These are phyloP conservation scores for Vimba vimba DNA, from an alignment of 2,113 vertebrate species.

Conservation along the genomic window DNA sequence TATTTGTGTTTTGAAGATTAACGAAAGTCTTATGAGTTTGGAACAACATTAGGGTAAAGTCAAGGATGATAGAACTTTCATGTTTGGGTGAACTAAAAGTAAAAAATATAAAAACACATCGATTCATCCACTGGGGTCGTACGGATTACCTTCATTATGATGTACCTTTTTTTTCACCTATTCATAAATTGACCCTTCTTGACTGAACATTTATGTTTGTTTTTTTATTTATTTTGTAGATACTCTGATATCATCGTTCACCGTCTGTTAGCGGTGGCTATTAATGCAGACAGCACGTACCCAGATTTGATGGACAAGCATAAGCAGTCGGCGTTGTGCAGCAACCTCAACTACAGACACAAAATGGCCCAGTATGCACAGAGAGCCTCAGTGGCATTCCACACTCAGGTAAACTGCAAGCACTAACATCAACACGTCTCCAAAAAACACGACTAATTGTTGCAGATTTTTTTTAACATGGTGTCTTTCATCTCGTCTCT, in stretches of 20 bases:
- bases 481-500: slow-evolving; percentile 46
- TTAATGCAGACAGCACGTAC: slow-evolving; percentile 90
- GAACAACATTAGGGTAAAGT: too few relatives aligned
- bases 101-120: not conserved
- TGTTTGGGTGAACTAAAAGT: not conserved
- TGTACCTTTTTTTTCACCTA: not conserved
- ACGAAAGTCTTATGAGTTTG: too few relatives aligned
- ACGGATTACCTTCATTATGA: not conserved
- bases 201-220: not conserved
- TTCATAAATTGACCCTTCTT: not conserved
- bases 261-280: slow-evolving; percentile 89
- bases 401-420: slow-evolving; percentile 85
- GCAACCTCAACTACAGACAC: slow-evolving; percentile 96
- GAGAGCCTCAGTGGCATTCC: slow-evolving; percentile 93
- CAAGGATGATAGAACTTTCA: too few relatives aligned
- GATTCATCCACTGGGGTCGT: not conserved
- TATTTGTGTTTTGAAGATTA: too few relatives aligned
- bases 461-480: not conserved
- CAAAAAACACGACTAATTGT: not conserved
- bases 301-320: slow-evolving; percentile 94
- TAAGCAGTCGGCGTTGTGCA: slow-evolving; percentile 88
- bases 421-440: not conserved
- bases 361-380: slow-evolving; percentile 99
- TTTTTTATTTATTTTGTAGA: slow-evolving; percentile 65
- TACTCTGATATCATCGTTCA: slow-evolving; percentile 97